These are phyloP conservation scores for Chrysolina americana DNA, from an alignment of 2,888 invertebrate species.

Conservation along the genomic window DNA sequence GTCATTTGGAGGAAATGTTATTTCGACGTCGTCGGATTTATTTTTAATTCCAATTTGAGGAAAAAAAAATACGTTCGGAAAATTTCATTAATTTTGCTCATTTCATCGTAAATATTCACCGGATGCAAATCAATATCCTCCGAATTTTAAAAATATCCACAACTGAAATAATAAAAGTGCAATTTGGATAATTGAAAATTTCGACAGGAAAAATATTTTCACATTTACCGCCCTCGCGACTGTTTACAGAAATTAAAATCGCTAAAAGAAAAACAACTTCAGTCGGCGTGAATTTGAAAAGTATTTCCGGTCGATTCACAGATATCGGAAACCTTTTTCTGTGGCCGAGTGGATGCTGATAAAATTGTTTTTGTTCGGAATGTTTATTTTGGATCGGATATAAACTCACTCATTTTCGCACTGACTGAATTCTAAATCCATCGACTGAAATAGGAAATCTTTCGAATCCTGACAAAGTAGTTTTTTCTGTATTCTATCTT, in stretches of 20 bases:
- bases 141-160: background rate
- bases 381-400: background rate
- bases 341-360: background rate
- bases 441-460: too few relatives aligned
- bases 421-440: too few relatives aligned
- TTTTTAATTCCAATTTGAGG: too few relatives aligned
- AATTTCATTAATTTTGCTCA: too few relatives aligned
- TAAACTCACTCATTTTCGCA: background rate
- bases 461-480: too few relatives aligned
- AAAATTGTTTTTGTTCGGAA: background rate
- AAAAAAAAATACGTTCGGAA: too few relatives aligned
- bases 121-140: conserved; percentile 31
- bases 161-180: conserved; percentile 48
- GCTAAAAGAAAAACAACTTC: background rate
- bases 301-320: background rate
- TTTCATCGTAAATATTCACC: too few relatives aligned
- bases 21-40: too few relatives aligned
- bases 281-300: background rate
- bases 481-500: too few relatives aligned
- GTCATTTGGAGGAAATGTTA: too few relatives aligned
- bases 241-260: background rate
- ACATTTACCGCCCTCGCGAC: conserved; percentile 4
- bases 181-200: conserved; percentile 44
- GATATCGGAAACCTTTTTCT: background rate
- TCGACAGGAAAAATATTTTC: conserved; percentile 36